phyloP scores from a whole-genome alignment of 2,888 invertebrate species.

The Timema podura region DNA sequence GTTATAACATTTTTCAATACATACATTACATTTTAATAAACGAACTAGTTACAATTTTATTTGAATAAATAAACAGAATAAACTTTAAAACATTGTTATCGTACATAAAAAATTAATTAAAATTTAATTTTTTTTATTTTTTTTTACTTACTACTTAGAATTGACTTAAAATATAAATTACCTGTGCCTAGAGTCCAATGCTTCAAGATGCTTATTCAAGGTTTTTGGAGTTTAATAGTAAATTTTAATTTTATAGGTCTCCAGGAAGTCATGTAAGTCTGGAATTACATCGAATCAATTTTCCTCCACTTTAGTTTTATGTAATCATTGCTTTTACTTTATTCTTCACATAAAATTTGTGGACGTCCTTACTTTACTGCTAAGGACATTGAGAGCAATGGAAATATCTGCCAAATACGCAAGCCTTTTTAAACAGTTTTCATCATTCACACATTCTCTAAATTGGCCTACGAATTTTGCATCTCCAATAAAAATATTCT shows the following conservation, averaged over 20 bases:
- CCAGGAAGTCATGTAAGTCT: background rate
- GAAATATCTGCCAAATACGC: background rate
- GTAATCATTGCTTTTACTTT: slow-evolving; percentile 1
- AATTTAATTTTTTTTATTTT: no score
- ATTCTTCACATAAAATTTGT: background rate
- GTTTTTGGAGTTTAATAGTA: background rate
- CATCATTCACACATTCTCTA: background rate
- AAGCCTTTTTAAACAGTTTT: background rate
- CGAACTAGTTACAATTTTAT: no score
- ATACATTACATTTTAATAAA: no score
- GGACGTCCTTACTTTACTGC: background rate
- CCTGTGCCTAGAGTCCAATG: background rate
- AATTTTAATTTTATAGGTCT: background rate
- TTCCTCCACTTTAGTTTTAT: background rate
- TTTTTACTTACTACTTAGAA: no score
- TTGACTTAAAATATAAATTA: background rate
- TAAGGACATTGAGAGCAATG: background rate
- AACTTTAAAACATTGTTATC: no score
- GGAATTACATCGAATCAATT: background rate
- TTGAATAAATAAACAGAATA: no score
- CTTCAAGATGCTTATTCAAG: background rate
- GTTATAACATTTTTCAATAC: no score
- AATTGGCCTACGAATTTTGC: background rate
- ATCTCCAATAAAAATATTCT: background rate
- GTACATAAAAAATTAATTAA: no score